Evolutionary conservation across 2,888 invertebrate genomes (phyloP), one percentile per base, ranked within the genome.

Genomic region (Poecilobothrus nobilitatus): DNA sequence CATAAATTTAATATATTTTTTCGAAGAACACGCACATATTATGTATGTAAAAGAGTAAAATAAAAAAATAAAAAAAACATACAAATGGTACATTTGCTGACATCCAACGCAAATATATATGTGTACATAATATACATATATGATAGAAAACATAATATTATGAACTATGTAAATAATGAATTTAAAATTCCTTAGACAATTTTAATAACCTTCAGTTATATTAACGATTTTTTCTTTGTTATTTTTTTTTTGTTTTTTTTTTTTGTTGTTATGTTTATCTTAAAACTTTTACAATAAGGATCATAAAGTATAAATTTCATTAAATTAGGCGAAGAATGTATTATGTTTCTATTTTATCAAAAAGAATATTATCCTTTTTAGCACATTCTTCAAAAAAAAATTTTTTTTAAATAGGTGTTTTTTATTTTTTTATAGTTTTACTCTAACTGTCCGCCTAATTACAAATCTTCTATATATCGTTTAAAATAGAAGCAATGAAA

Each of bases 1-100:
- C 53, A 53, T 53, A 53, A 53, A 18, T 53, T 53, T 53, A 53
- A 53, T 53, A 53, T n/a, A n/a, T n/a, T n/a, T 53, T 53, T 27
- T 27, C 18, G 15, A 6, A 53, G 18, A 53, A 53, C 53, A 18
- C 18, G 53, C 15, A 53, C 18, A 53, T 53, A 15, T 18, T 53
- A 53, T 12, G 9, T 34, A 34, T 34, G n/a, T 27, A 27, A 27
- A 27, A 27, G 27, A 27, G 2, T 2, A 5, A 27, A 27, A 27
- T 27, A 27, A 27, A 27, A 27, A 27, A 27, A 27, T 27, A 27
- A 27, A 5, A 27, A 27, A 2, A 27, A 27, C 27, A 27, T 27
- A 27, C 27, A 27, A n/a, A n/a, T n/a, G n/a, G n/a, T n/a, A n/a
- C n/a, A n/a, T n/a, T n/a, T n/a, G n/a, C n/a, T n/a, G n/a, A 27